Percentiles rank a stretch among this genome's conserved stretches.
Evolutionary conservation across 2,113 vertebrate species (phyloP).

Genomic region (Perca flavescens): DNA sequence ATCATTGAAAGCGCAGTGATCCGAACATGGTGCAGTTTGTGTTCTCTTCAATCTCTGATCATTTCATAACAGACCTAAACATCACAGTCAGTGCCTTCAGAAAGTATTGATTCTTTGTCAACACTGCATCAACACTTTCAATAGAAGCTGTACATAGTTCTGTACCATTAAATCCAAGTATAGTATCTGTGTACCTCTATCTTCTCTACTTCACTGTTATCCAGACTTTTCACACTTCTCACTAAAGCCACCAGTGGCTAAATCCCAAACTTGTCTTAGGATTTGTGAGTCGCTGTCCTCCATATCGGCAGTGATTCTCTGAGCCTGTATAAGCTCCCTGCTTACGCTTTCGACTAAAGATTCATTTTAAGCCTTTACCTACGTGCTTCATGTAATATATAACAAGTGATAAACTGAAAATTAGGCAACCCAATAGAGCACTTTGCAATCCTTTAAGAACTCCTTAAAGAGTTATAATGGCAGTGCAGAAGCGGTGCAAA

Average conservation of each 20-base stretch:
- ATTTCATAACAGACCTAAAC: not conserved
- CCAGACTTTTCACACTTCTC: not conserved
- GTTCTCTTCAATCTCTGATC: not conserved
- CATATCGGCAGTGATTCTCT: conserved; percentile 19
- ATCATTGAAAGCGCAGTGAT: not conserved
- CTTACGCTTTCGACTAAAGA: not conserved
- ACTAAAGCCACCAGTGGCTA: not conserved
- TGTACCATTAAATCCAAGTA: not conserved
- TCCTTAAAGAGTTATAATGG: conserved; percentile 5
- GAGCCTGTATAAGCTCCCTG: not conserved
- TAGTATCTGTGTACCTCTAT: not conserved
- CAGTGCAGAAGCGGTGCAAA: not conserved
- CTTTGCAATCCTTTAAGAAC: conserved; percentile 7
- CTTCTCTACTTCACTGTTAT: not conserved
- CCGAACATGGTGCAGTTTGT: not conserved
- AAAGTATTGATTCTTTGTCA: not conserved
- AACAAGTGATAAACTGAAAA: conserved; percentile 8
- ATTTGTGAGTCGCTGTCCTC: conserved; percentile 10
- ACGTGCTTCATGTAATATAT: not conserved
- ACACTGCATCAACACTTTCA: not conserved
- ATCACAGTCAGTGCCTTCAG: not conserved
- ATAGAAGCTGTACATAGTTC: not conserved
- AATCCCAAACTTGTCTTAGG: conserved; percentile 19
- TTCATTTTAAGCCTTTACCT: not conserved
- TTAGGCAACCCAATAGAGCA: not conserved